These are phyloP conservation scores for Chionomys nivalis DNA, from an alignment of 2,113 vertebrate species.

Conservation along the genomic window DNA sequence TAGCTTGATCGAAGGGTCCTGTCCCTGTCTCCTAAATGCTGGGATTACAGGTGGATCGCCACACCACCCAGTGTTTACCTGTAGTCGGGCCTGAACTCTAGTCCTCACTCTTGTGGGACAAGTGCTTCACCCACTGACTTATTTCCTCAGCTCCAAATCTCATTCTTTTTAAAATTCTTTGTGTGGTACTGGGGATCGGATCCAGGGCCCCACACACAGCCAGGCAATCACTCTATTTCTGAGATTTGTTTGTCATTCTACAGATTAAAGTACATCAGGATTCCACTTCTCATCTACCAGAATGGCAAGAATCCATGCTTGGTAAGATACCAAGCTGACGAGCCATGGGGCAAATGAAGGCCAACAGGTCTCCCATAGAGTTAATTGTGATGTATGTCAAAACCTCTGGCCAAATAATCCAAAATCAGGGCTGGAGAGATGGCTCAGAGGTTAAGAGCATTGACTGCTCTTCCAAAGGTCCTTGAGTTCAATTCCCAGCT, in stretches of 20 bases:
- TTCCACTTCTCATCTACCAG: background rate
- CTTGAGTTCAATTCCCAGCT: too few species aligned
- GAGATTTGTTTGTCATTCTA: background rate
- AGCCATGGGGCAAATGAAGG: background rate
- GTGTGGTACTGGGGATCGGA: background rate
- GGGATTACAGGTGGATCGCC: background rate
- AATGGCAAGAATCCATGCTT: background rate
- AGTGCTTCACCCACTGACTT: background rate
- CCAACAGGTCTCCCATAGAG: background rate
- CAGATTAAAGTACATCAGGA: background rate
- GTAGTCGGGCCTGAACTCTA: background rate
- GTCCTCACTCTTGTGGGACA: background rate
- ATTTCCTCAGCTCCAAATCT: background rate
- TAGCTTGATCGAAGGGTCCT: background rate
- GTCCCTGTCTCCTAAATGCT: background rate
- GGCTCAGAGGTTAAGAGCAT: too few species aligned
- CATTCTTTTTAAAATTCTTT: background rate
- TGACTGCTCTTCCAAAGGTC: too few species aligned
- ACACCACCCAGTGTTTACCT: background rate
- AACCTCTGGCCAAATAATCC: conserved; percentile 3
- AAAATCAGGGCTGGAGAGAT: too few species aligned
- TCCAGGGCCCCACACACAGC: background rate
- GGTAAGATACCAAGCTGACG: background rate
- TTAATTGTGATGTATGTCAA: background rate
- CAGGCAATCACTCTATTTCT: background rate